Conservation (phyloP, 2,797 vertebrate species). For the Lates japonicus region DNA sequence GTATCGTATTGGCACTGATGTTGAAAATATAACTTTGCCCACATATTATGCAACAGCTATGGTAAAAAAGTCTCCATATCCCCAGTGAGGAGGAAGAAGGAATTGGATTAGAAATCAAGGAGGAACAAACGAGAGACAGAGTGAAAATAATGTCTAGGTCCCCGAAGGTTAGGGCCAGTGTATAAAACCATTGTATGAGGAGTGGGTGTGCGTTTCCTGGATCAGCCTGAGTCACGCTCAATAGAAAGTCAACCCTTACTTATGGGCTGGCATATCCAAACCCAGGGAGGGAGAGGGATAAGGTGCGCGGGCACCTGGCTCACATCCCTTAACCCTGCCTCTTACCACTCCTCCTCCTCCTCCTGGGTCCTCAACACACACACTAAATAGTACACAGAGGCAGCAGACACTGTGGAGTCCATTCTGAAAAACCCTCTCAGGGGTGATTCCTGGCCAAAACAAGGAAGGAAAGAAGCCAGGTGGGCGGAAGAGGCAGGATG, state of each 20-base stretch:
- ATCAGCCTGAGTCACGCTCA: constrained; percentile 80
- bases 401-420: constrained; percentile 72
- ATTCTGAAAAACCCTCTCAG: constrained; percentile 72
- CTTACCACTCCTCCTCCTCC: constrained; percentile 48
- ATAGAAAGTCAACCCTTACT: constrained; percentile 81
- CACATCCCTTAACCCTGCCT: constrained; percentile 72
- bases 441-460: constrained; percentile 78
- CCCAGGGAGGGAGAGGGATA: constrained; percentile 49
- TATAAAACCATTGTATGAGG: constrained; percentile 86
- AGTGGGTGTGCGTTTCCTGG: constrained; percentile 77
- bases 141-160: constrained; percentile 83
- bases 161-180: constrained; percentile 78
- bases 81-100: constrained; percentile 51
- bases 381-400: constrained; percentile 36
- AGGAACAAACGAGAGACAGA: constrained; percentile 75
- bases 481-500: constrained; percentile 75
- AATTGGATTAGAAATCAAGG: constrained; percentile 66
- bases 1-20: not conserved
- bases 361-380: constrained; percentile 53
- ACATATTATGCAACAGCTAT: constrained; percentile 44
- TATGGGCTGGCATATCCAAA: constrained; percentile 74
- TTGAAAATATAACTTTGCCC: constrained; percentile 6
- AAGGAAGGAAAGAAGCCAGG: constrained; percentile 78
- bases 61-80: constrained; percentile 19
- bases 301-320: constrained; percentile 73